Percentiles rank a stretch among this genome's conserved stretches.
Evolutionary conservation across 1,140 invertebrate genomes (phyloP).

Genomic region (Drosophila pandora): DNA sequence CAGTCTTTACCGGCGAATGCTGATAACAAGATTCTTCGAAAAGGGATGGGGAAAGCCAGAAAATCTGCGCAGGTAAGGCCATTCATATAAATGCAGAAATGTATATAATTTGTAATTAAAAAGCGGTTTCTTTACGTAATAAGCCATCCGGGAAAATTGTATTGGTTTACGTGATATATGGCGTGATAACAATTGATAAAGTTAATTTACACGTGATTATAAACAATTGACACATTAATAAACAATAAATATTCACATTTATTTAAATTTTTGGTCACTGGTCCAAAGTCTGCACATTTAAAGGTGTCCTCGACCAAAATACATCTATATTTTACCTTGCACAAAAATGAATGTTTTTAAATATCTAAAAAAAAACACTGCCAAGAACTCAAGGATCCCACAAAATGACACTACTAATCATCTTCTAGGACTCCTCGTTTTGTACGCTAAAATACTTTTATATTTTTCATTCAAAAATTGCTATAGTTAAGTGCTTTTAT

Average conservation of each 20-base stretch:
- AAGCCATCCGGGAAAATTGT: neutral
- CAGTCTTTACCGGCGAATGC: slow-evolving; percentile 93
- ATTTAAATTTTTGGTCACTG: neutral
- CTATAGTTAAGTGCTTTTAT: neutral
- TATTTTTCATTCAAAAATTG: too few relatives aligned
- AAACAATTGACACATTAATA: neutral
- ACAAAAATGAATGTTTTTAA: too few relatives aligned
- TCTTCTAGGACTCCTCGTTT: too few relatives aligned
- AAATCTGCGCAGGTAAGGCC: slow-evolving; percentile 91
- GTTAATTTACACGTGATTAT: neutral
- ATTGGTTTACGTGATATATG: neutral
- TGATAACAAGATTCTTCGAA: slow-evolving; percentile 96
- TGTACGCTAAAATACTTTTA: too few relatives aligned
- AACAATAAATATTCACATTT: neutral
- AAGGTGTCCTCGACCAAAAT: neutral
- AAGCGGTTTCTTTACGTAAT: slow-evolving; percentile 31
- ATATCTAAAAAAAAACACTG: too few relatives aligned
- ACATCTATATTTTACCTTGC: neutral
- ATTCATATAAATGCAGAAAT: neutral
- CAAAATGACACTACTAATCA: too few relatives aligned
- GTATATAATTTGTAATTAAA: neutral
- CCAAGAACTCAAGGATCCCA: too few relatives aligned
- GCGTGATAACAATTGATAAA: neutral
- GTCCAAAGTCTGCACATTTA: neutral
- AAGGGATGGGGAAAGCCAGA: slow-evolving; percentile 98